Evolutionary conservation across 1,140 invertebrate genomes (phyloP), one percentile per base, ranked within the genome.

Genomic region (Brachionus calyciflorus): DNA sequence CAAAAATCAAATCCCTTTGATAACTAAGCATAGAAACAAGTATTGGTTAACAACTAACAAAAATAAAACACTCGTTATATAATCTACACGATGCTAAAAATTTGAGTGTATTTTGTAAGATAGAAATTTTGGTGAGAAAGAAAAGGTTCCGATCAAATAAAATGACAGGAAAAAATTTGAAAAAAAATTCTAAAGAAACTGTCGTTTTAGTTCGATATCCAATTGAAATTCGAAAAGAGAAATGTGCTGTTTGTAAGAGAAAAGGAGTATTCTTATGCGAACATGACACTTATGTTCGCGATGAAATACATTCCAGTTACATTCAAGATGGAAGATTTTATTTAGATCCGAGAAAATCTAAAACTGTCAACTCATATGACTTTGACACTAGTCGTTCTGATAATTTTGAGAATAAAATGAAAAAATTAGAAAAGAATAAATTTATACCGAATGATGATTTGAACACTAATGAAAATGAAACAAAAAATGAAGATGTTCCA

Each of bases 311-410:
- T 19, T 28, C 46, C 5, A 73, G 17, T 51, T 73, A 73, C 26
- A 2, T 14, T 12, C 10, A 73, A 73, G 69, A 73, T 51, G 69
- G 69, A 17, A 19, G 69, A 4, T 73, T 51, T 41, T 73, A 73
- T 55, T 30, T 73, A 14, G 21, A 49, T 33, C 30, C 69, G 30
- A 48, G 37, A 26, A 73, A 55, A 30, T 6, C n/a, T 19, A 26
- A 37, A 21, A 68, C 10, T 70, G 24, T 6, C 28, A 33, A 46
- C 46, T 19, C 30, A 2, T 7, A 26, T 55, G 24, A 28, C 9
- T 10, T 14, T 4, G 19, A 26, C 7, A 55, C 24, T 26, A 55
- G 10, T 55, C 33, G 33, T 5, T 37, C 33, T 3, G 51, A 28
- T 26, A 55, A 9, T 26, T 9, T 55, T 26, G 51, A 55, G 10